Base-by-base conservation (phyloP, 2,797 vertebrate genomes). In the Ptychadena robeensis region DNA sequence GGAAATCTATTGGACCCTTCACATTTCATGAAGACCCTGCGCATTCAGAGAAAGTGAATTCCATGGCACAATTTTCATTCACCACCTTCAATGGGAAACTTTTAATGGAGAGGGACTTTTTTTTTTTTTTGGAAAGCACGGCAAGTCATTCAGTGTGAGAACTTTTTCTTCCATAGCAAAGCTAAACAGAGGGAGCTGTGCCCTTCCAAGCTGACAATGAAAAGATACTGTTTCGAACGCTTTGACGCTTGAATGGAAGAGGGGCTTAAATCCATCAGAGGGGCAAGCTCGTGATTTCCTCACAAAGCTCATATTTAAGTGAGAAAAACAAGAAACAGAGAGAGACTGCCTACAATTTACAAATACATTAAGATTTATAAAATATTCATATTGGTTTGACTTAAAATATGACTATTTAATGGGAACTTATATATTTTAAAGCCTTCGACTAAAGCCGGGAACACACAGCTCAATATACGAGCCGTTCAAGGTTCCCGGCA, bases 61-160 rank as follows among this genome's bases (percentile, higher is more conserved):
- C 95, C 94, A 87, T 94, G 92, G 93, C 94, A 88, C 93, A 95
- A 91, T 93, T 94, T 87, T 93, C 78, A 95, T 96, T 97, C 94
- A 96, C 77, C 87, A 67, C 88, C 89, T 88, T 96, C 95, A 96
- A 96, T 96, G 94, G 96, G 95, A 94, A 95, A 93, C 92, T 92
- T 95, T 96, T 96, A 96, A 96, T 97, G 96, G 96, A 97, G 96
- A 96, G 94, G 93, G 94, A 93, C 93, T 94, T 96, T 95, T 94
- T 96, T 94, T 95, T 48, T 48, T 95, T 94, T 95, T 96, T 93
- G 94, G 93, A 89, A 90, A 88, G 92, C 93, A 91, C 92, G 88
- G 91, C 86, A 95, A 94, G 95, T 95, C 94, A 93, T 95, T 95
- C 88, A 91, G 90, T 80, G 87, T 86, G 90, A 92, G 95, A 94